Conservation (phyloP, 1,140 invertebrate species). For the Mactra quadrangularis region DNA sequence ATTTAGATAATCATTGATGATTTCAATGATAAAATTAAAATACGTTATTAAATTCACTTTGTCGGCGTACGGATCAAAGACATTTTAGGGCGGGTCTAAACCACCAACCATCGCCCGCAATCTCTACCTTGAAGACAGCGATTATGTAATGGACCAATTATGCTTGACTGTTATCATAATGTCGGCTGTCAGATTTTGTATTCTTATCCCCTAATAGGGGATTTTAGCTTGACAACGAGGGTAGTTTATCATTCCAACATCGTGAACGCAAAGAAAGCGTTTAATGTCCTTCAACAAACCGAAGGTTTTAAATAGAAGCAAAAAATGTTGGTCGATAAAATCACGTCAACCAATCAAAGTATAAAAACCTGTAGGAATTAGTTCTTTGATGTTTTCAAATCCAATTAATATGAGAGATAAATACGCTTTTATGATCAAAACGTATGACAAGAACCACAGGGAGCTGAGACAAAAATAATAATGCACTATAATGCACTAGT, state of each 20-base stretch:
- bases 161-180: not conserved
- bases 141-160: constrained; percentile 40
- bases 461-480: not conserved
- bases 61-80: not conserved
- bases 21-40: too few relatives aligned
- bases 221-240: constrained; percentile 34
- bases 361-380: constrained; percentile 6
- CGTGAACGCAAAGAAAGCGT: not conserved
- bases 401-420: constrained; percentile 58
- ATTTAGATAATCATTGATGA: too few relatives aligned
- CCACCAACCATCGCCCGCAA: not conserved
- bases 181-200: constrained; percentile 15
- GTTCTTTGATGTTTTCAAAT: constrained; percentile 48
- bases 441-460: constrained; percentile 6
- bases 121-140: constrained; percentile 1
- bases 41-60: too few relatives aligned
- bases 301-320: not conserved
- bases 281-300: not conserved
- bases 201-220: constrained; percentile 17
- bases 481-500: not conserved
- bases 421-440: constrained; percentile 36
- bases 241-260: constrained; percentile 1
- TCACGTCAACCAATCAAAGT: constrained; percentile 46
- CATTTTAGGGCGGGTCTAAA: not conserved
- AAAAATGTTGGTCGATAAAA: not conserved